Conservation (phyloP, 2,113 vertebrate genomes). For the Upupa epops region DNA sequence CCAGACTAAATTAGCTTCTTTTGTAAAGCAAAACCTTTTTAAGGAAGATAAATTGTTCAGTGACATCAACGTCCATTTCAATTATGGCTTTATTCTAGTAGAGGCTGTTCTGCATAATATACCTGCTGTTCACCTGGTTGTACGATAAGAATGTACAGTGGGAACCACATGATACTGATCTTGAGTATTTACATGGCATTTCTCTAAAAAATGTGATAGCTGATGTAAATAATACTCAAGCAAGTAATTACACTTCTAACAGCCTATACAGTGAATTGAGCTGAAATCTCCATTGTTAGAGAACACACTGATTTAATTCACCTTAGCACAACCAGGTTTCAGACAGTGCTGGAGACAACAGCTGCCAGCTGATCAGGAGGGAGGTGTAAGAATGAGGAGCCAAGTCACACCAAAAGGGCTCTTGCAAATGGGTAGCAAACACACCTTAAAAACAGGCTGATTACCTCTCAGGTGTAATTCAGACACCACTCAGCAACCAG, state of each 20-base stretch:
- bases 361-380: accelerated
- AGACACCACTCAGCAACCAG: no score
- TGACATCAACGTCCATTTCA: conserved; percentile 56
- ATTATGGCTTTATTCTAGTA: conserved; percentile 27
- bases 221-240: not conserved
- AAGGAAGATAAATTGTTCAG: conserved; percentile 64
- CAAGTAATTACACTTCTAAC: not conserved
- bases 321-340: not conserved
- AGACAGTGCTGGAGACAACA: not conserved
- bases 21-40: conserved; percentile 58
- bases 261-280: not conserved
- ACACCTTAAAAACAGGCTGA: not conserved
- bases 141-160: not conserved
- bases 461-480: not conserved
- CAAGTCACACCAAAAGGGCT: not conserved
- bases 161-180: not conserved
- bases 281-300: not conserved
- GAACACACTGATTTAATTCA: not conserved
- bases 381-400: accelerated
- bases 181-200: not conserved
- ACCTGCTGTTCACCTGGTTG: not conserved
- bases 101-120: not conserved
- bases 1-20: conserved; percentile 60
- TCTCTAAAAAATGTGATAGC: not conserved
- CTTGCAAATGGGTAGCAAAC: not conserved